phyloP scores from a whole-genome alignment of 2,797 vertebrate species.

The Aselliscus stoliczkanus region DNA sequence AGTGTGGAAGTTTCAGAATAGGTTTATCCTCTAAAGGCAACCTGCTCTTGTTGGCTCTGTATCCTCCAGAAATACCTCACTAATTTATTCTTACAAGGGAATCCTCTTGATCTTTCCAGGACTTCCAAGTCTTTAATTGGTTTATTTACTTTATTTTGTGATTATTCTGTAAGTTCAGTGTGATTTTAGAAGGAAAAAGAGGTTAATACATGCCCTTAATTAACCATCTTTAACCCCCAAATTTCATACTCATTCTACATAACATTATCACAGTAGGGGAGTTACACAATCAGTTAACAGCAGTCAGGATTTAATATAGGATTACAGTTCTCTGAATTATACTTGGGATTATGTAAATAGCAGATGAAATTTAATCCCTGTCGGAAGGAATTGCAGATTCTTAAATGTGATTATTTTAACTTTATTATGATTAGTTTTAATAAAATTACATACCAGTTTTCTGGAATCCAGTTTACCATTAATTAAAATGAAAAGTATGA shows the following conservation, averaged over 20 bases:
- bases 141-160: background rate
- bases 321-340: background rate
- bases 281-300: background rate
- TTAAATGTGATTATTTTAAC: conserved; percentile 30
- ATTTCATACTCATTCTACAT: background rate
- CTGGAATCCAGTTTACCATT: conserved; percentile 29
- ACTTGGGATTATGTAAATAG: conserved; percentile 13
- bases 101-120: background rate
- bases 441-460: conserved; percentile 6
- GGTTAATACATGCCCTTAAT: background rate
- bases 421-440: conserved; percentile 41
- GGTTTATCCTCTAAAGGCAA: background rate
- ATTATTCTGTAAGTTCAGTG: background rate
- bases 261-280: background rate
- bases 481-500: conserved; percentile 2
- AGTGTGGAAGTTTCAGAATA: background rate
- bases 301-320: background rate
- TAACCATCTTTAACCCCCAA: background rate
- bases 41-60: background rate
- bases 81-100: background rate
- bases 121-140: background rate
- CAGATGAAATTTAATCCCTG: background rate
- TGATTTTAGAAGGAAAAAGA: background rate
- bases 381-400: background rate
- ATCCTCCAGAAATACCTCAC: background rate